Evolutionary conservation across 1,140 invertebrate species (phyloP), one percentile per base, ranked within the genome.

Genomic region (Eciton burchellii): DNA sequence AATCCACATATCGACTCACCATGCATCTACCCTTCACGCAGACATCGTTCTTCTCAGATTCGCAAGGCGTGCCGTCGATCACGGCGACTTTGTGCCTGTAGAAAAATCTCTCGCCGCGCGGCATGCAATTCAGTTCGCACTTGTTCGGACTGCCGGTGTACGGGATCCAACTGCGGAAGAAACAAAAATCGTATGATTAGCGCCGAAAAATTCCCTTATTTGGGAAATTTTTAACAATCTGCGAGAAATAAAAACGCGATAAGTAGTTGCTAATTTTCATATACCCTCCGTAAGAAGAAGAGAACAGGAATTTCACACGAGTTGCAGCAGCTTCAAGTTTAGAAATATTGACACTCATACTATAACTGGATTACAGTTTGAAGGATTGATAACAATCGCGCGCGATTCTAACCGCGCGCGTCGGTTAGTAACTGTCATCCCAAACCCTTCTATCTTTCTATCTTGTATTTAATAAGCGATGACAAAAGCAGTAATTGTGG

Each of bases 71-170:
- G 19, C 99, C 99, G 93, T 99, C 99, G 1, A 96, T 95, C 6
- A 99, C 98, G 92, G 96, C 96, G 59, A 95, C 94, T 87, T 96
- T 96, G 86, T 98, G 97, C 16, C 98, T 95, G 92, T 97, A 98
- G 93, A 99, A 99, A 94, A 99, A 99, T 65, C 97, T 95, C 92
- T 98, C 98, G 3, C 97, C 97, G 76, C 95, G 95, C 3, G 99
- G 98, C 96, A 98, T 98, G 92, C 99, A 99, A 93, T 99, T 98
- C 84, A 99, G 94, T 94, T 99, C 98, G 92, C 99, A 99, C 62
- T 97, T 97, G 93, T 98, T 98, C 35, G 96, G 96, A 3, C 96
- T 97, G 91, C 97, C 97, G 49, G 95, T 96, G 92, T 98, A 98
- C 0, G 97, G 97, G 70, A 98, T 95, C 97, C 97, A 98, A 77